Base-by-base conservation (phyloP, 1,140 invertebrate species). In the Drosophila azteca region DNA sequence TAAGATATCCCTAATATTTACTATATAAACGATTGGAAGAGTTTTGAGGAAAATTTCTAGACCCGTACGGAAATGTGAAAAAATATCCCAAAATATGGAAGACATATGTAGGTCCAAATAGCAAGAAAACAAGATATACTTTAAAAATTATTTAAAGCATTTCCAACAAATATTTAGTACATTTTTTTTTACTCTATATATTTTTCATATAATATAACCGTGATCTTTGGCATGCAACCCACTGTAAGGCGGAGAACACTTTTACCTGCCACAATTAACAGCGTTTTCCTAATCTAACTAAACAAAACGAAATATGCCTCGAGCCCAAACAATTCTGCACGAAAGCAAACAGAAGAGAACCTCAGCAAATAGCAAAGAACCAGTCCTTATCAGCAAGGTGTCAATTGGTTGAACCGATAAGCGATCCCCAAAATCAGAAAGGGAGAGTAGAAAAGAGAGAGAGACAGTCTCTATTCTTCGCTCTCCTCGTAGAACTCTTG, bases 351-450 rank as follows among this genome's bases (percentile, higher is more conserved):
- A 62, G 46, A 54, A 67, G 1, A 78, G 20, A 61, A 49, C 50
- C 35, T 41, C 8, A 74, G 55, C 44, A 61, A 76, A 70, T 50
- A 64, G 43, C 9, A 22, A 48, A 58, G 65, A 61, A 73, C 59
- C 59, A 39, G 63, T 65, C n/a, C 53, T 82, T 87, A 85, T 87
- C 81, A 46, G 15, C 54, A 77, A 39, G 77, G 82, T 81, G 82
- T 51, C 41, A 84, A 84, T 87, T 84, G 81, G 57, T 67, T 43
- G 52, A 41, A 7, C 35, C 74, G 72, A 77, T 84, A 84, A 74
- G 57, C 66, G 35, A 22, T 61, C 11, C 11, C 39, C 20, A 35
- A 43, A 52, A 35, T 15, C 8, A 58, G n/a, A 3, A 7, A 43
- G 7, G 29, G 22, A 31, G 9, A 35, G 31, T 8, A 9, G 2